phyloP scores from a whole-genome alignment of 1,140 invertebrate genomes.

The Maconellicoccus hirsutus region DNA sequence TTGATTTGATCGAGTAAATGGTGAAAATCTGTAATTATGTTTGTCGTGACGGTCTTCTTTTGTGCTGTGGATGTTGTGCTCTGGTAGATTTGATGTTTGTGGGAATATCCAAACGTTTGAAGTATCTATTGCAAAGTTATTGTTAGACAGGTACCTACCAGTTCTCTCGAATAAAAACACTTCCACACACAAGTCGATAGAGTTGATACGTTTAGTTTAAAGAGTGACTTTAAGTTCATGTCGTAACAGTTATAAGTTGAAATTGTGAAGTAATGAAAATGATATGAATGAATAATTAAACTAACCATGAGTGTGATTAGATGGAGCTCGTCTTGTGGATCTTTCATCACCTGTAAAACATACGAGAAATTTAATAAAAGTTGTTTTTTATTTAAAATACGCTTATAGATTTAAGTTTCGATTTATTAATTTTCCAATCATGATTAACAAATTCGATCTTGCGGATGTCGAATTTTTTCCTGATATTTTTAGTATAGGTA shows the following conservation, averaged over 20 bases:
- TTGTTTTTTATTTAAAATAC: too few species aligned
- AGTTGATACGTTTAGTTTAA: too few species aligned
- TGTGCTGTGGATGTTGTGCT: neutral
- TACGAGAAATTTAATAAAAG: too few species aligned
- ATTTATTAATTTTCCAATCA: too few species aligned
- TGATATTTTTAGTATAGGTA: too few species aligned
- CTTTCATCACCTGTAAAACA: constrained; percentile 11
- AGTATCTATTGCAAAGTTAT: neutral
- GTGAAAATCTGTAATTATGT: constrained; percentile 1
- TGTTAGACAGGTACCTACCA: neutral
- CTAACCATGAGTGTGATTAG: constrained; percentile 2
- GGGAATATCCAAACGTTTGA: constrained; percentile 11
- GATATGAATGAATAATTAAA: neutral
- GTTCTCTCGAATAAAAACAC: neutral
- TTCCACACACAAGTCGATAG: too few species aligned
- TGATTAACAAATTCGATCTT: too few species aligned
- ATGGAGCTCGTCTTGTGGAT: neutral
- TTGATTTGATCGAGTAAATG: neutral
- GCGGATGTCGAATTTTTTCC: too few species aligned
- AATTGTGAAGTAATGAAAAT: too few species aligned
- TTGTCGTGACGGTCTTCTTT: constrained; percentile 14
- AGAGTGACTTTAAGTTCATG: too few species aligned
- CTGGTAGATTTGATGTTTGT: neutral
- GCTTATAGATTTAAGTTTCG: too few species aligned
- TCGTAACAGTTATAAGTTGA: too few species aligned